phyloP scores from a whole-genome alignment of 2,797 vertebrate genomes.

The Muraenolepis orangiensis region DNA sequence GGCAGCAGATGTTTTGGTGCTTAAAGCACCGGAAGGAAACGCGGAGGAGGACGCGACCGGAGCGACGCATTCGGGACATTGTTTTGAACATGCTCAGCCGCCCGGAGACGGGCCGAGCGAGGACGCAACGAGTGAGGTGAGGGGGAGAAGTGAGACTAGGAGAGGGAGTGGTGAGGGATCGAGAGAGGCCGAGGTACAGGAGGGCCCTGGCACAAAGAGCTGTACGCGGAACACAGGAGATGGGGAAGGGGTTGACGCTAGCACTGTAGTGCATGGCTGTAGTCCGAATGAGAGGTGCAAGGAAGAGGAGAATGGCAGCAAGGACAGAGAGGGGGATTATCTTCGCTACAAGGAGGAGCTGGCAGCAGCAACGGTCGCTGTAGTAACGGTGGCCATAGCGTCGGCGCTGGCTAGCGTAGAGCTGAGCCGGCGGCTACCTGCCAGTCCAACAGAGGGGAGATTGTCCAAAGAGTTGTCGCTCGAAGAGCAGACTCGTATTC shows the following conservation, averaged over 20 bases:
- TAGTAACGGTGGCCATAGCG: slow-evolving; percentile 53
- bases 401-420: slow-evolving; percentile 47
- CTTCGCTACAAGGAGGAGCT: slow-evolving; percentile 16
- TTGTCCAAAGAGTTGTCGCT: slow-evolving; percentile 6
- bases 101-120: slow-evolving; percentile 18
- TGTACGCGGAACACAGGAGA: neutral
- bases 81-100: slow-evolving; percentile 30
- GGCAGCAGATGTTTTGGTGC: slow-evolving; percentile 25
- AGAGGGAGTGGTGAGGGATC: neutral
- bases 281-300: neutral
- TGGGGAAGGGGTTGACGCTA: neutral
- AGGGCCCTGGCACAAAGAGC: neutral
- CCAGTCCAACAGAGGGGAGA: neutral
- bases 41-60: slow-evolving; percentile 13
- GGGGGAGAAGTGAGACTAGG: slow-evolving; percentile 1
- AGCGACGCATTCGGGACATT: slow-evolving; percentile 33
- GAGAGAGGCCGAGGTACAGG: neutral
- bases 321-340: neutral
- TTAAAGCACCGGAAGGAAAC: slow-evolving; percentile 44
- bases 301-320: neutral
- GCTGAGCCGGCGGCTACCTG: slow-evolving; percentile 21
- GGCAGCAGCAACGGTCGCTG: slow-evolving; percentile 44
- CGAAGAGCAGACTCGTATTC: slow-evolving; percentile 2
- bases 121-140: slow-evolving; percentile 11
- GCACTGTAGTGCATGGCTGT: neutral